Evolutionary conservation across 1,140 invertebrate species (phyloP).

Genomic region (Drosophila watanabei): DNA sequence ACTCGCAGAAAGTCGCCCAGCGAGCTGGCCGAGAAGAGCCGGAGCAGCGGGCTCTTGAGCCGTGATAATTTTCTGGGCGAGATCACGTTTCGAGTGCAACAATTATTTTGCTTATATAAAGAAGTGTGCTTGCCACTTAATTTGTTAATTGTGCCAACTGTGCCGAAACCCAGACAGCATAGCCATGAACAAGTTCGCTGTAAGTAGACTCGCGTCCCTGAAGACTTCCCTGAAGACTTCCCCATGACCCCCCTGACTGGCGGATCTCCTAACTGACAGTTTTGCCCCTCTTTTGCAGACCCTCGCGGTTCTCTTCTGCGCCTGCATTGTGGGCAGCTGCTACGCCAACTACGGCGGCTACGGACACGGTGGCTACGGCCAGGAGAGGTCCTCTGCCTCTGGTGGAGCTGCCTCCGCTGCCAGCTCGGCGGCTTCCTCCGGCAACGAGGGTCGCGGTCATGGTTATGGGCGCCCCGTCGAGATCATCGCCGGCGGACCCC

Average conservation of each 20-base stretch:
- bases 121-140: conserved; percentile 77
- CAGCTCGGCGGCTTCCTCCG: conserved; percentile 51
- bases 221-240: conserved; percentile 29
- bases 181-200: conserved; percentile 79
- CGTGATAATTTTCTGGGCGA: conserved; percentile 76
- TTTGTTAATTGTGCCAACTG: conserved; percentile 83
- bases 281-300: conserved; percentile 32
- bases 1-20: conserved; percentile 32
- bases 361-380: conserved; percentile 40
- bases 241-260: neutral
- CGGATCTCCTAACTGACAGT: conserved; percentile 9
- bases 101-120: conserved; percentile 81
- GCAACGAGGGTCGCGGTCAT: conserved; percentile 12
- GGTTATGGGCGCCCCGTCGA: conserved; percentile 56
- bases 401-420: conserved; percentile 47
- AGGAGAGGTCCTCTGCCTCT: conserved; percentile 29
- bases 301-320: conserved; percentile 64
- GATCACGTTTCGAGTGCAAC: conserved; percentile 78
- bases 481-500: conserved; percentile 62
- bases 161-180: conserved; percentile 60
- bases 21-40: conserved; percentile 42
- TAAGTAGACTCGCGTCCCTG: conserved; percentile 56
- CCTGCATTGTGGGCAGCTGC: conserved; percentile 65
- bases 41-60: conserved; percentile 26
- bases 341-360: conserved; percentile 35